These are phyloP conservation scores for Butorides virescens DNA, from an alignment of 2,113 vertebrate species.

Conservation along the genomic window DNA sequence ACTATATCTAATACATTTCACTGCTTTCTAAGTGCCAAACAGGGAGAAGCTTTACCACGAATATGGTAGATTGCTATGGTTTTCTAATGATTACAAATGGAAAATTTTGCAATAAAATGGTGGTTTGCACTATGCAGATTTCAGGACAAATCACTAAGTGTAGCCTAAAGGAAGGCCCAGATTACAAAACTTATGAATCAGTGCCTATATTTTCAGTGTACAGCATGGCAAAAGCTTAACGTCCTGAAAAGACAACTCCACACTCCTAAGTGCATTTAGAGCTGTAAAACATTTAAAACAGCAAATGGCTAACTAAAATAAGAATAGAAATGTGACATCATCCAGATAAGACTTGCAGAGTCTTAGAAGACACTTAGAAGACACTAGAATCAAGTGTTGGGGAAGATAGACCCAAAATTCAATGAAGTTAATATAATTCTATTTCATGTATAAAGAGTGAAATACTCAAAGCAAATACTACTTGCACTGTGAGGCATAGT, in stretches of 20 bases:
- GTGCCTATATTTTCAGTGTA: neutral
- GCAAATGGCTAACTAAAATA: neutral
- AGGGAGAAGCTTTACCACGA: neutral
- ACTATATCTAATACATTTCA: neutral
- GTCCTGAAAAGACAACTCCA: neutral
- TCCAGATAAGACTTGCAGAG: neutral
- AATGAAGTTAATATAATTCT: neutral
- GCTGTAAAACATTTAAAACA: slow-evolving; percentile 10
- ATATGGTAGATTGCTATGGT: neutral
- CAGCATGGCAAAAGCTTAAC: neutral
- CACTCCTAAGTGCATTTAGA: neutral
- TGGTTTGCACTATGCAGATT: neutral
- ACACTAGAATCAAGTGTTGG: neutral
- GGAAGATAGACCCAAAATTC: neutral
- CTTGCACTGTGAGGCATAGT: neutral
- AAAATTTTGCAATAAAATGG: neutral
- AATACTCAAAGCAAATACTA: neutral
- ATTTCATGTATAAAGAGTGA: neutral
- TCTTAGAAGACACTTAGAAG: neutral
- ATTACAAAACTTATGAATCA: neutral
- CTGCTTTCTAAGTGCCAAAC: neutral
- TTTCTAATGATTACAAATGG: neutral
- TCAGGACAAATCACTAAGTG: neutral
- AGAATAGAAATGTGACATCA: neutral
- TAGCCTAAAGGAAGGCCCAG: neutral